Conservation (phyloP, 2,797 vertebrate species). For the Falco biarmicus region DNA sequence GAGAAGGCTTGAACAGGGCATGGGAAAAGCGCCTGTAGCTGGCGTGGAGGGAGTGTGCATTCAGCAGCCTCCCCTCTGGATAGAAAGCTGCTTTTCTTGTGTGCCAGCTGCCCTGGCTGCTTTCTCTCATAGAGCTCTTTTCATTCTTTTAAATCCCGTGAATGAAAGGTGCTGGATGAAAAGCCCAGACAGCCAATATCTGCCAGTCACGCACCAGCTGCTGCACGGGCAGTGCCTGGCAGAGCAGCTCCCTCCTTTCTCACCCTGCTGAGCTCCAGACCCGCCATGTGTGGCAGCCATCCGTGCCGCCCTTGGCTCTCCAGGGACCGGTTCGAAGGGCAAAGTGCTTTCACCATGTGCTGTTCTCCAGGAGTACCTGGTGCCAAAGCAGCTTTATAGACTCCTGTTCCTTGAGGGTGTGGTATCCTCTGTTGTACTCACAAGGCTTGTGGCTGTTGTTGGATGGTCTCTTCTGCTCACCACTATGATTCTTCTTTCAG, state of each 20-base stretch:
- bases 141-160: slow-evolving; percentile 40
- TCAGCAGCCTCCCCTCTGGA: slow-evolving; percentile 19
- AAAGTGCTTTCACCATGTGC: neutral
- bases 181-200: slow-evolving; percentile 4
- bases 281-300: neutral
- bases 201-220: slow-evolving; percentile 44
- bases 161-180: slow-evolving; percentile 58
- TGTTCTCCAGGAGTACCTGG: neutral
- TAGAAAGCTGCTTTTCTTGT: slow-evolving; percentile 56
- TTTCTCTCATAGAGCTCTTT: slow-evolving; percentile 46
- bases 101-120: slow-evolving; percentile 24
- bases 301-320: neutral
- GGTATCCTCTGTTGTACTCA: neutral
- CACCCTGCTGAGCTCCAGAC: neutral
- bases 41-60: neutral
- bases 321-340: neutral
- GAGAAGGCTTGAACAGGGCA: neutral
- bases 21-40: slow-evolving; percentile 24
- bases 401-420: rapidly evolving
- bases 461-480: neutral
- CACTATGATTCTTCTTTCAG: slow-evolving; percentile 74
- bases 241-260: slow-evolving; percentile 48
- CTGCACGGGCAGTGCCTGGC: slow-evolving; percentile 57
- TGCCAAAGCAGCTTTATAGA: neutral
- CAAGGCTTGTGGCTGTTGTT: neutral